Base-by-base conservation (phyloP, 92 coral and sea anemone genomes). In the Porites lobata region DNA sequence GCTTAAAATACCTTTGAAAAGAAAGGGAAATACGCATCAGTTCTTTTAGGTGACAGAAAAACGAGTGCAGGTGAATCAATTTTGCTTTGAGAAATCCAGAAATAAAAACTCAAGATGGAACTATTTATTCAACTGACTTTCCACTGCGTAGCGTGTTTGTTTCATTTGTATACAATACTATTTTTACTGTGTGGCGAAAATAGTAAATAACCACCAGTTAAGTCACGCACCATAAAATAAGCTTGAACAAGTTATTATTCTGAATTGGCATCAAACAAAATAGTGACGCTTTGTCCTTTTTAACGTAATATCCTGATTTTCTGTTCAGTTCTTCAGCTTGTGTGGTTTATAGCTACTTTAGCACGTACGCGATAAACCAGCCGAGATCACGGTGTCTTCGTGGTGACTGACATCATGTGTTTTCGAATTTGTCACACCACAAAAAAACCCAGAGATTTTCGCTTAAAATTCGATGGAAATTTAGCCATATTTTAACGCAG, bases 351-450 rank as follows among this genome's bases (percentile, higher is more conserved):
- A 12, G 38, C 53, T 72, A 61, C 63, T 84, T 84, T 54, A 74
- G 87, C 80, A 84, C 65, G 80, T 75, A 84, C 87, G 81, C 80
- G 75, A 84, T 73, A 63, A 63, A 84, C 74, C 87, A 84, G 52
- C 56, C 72, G 47, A 73, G 87, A 84, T 84, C 87, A 84, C 80
- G 13, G 32, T 51, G 20, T 63, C 81, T 73, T 65, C 87, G 80
- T 7, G 80, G 80, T 21, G 57, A 29, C 63, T 84, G 87, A 84
- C 87, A 84, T 84, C 87, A 84, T 65, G 58, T 18, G 50, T 66
- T 72, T 24, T 21, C 10, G 72, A 29, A 61, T 43, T 82, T 84
- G 87, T 84, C 87, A 84, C 80, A 84, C 87, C 14, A 73, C 79
- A 61, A 17, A 69, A 84, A 65, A 56, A 47, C 58, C 51, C 63